Base-by-base conservation (phyloP, 2,113 vertebrate species). In the Dermatemys mawii region DNA sequence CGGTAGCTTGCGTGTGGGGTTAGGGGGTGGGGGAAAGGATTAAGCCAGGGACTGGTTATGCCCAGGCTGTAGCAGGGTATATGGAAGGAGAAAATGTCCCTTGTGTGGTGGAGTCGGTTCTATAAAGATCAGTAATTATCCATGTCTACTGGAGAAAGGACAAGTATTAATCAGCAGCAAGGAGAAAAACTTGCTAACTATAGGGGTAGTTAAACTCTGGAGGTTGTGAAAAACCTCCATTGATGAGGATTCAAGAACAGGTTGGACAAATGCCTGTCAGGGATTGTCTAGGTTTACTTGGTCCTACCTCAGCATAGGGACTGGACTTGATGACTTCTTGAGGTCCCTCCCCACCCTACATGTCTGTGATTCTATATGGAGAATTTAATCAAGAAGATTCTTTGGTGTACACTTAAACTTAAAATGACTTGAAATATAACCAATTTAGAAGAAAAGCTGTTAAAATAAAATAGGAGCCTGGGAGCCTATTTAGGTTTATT, bases 31-130 rank as follows among this genome's bases (percentile, higher is more conserved):
- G 17, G 50, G 17, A 51, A 6, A 27, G 29, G 32, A 60, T 60
- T n/a, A 67, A 67, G 16, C n/a, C 35, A 67, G 60, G 14, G 24
- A 3, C 0, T 0, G 14, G 29, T 22, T 53, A 14, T 0, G 0
- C 35, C 63, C 41, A 35, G 7, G 11, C 19, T 3, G 3, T 5
- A 27, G 78, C 32, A 70, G 38, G n/a, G 19, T 38, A 19, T 48
- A 79, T 53, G 80, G 1, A 63, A 3, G 5, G 48, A 85, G 79
- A 2, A 4, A 0, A 1, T 1, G 8, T 3, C 89, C 35, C 1
- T 8, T 35, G 38, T 35, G 8, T 46, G 53, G 38, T n/a, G 38
- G 3, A 41, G 70, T 44, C 5, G 41, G 35, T 67, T n/a, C 32
- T 19, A 35, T n/a, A 67, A n/a, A 67, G 32, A 35, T 67, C 60